Evolutionary conservation across 2,888 invertebrate genomes (phyloP).

Genomic region (Diarsia dahlii): DNA sequence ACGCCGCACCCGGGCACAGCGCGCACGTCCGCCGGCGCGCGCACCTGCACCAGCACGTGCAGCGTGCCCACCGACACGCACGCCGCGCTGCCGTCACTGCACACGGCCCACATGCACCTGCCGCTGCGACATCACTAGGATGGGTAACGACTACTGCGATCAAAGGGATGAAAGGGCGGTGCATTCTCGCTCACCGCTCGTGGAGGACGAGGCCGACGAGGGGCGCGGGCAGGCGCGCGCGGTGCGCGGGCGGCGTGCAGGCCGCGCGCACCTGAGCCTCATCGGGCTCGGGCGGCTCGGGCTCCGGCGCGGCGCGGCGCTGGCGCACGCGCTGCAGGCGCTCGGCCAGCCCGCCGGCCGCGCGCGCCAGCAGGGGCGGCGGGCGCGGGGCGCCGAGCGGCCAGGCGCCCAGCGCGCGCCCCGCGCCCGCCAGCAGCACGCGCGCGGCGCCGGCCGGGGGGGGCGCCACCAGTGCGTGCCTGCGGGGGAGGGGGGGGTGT

Average conservation of each 20-base stretch:
- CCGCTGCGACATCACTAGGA: conserved; percentile 66
- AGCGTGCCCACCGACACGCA: conserved; percentile 77
- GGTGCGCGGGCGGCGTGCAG: conserved; percentile 69
- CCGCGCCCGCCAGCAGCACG: conserved; percentile 60
- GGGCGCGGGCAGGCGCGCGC: conserved; percentile 59
- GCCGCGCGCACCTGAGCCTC: conserved; percentile 74
- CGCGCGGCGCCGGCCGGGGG: conserved; percentile 47
- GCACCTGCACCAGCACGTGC: conserved; percentile 65
- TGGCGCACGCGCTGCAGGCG: conserved; percentile 60
- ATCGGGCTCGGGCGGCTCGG: conserved; percentile 65
- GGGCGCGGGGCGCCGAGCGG: conserved; percentile 64
- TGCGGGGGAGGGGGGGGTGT: conserved; percentile 62
- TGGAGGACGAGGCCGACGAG: conserved; percentile 74
- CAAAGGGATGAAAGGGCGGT: too few species aligned
- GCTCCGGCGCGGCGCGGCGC: conserved; percentile 52
- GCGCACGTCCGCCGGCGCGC: conserved; percentile 38
- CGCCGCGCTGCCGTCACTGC: conserved; percentile 69
- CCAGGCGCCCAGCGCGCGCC: conserved; percentile 71
- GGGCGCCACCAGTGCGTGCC: conserved; percentile 69
- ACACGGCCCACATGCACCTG: conserved; percentile 76
- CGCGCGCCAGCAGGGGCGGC: conserved; percentile 60
- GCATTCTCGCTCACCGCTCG: conserved; percentile 66
- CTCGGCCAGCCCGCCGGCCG: conserved; percentile 60
- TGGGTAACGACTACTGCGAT: not conserved
- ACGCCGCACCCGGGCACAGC: conserved; percentile 20